Evolutionary conservation across 2,113 vertebrate genomes (phyloP), one percentile per base, ranked within the genome.

Genomic region (Apteryx mantelli): DNA sequence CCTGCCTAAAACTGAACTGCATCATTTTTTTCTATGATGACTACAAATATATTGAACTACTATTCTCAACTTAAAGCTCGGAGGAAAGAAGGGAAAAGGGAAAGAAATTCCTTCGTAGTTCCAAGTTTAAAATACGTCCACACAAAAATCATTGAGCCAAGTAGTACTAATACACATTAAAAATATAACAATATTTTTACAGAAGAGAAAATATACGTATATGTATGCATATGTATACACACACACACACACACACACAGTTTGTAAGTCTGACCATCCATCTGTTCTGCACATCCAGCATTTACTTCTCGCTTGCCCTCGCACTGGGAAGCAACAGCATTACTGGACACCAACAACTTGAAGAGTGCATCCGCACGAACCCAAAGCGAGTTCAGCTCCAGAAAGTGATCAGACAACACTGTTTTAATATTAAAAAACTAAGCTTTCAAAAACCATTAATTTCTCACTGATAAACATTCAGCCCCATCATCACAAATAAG

Each of bases 71-170:
- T 65, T 32, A 28, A 61, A 64, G 40, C 58, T 64, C 34, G 32
- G 8, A 69, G 46, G 13, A 79, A 81, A 50, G 32, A 30, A 78
- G 56, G 8, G 18, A 55, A 61, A 73, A 79, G 48, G 13, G 24
- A 56, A 88, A 70, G 15, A 9, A 46, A 63, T 20, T 5, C 82
- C 65, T 26, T 34, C 22, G 34, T 19, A 64, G 7, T 22, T 79
- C 42, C 0, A 3, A 6, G 20, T n/a, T 42, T 26, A 6, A 5
- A 1, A 52, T 22, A 25, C 0, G 3, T 42, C 13, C n/a, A 42
- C 26, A 36, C 5, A 50, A 60, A 87, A 78, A 8, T 12, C n/a
- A 75, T 52, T 4, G 3, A 48, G 13, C 56, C 17, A 40, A 91
- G 40, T 5, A 44, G 25, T 1, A 66, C 15, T 18, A 84, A 81